These are phyloP conservation scores for Centroberyx gerrardi DNA, from an alignment of 2,797 vertebrate species.

Conservation along the genomic window DNA sequence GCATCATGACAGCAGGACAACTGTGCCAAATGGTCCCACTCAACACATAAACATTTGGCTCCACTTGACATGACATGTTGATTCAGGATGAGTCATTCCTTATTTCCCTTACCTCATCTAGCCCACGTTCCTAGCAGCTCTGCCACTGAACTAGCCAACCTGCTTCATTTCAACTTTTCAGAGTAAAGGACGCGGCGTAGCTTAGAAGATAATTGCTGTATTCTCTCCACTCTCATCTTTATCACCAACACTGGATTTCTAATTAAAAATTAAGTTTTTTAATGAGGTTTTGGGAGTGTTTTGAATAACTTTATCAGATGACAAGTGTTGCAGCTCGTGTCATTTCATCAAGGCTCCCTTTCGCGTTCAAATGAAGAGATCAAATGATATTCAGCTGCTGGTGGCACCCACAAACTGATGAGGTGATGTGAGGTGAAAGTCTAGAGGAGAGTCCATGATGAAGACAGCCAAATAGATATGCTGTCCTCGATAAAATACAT, in stretches of 20 bases:
- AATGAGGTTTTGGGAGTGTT: conserved; percentile 21
- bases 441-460: neutral
- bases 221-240: conserved; percentile 4
- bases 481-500: neutral
- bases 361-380: neutral
- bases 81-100: conserved; percentile 66
- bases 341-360: conserved; percentile 7
- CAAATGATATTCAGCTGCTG: neutral
- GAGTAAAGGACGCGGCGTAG: conserved; percentile 39
- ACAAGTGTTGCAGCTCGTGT: conserved; percentile 1
- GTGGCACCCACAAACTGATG: conserved; percentile 9
- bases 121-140: conserved; percentile 23
- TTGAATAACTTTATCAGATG: conserved; percentile 9
- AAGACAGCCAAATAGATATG: conserved; percentile 8
- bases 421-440: conserved; percentile 9
- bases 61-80: conserved; percentile 60
- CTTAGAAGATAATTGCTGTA: conserved; percentile 9
- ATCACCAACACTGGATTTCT: conserved; percentile 27
- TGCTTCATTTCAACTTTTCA: conserved; percentile 18
- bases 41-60: conserved; percentile 56
- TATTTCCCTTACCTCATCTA: conserved; percentile 33
- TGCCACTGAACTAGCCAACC: neutral
- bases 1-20: conserved; percentile 39
- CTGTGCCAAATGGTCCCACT: conserved; percentile 42
- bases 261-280: conserved; percentile 40